Evolutionary conservation across 92 coral and sea anemone genomes (phyloP), one percentile per base, ranked within the genome.

Genomic region (Desmophyllum pertusum): DNA sequence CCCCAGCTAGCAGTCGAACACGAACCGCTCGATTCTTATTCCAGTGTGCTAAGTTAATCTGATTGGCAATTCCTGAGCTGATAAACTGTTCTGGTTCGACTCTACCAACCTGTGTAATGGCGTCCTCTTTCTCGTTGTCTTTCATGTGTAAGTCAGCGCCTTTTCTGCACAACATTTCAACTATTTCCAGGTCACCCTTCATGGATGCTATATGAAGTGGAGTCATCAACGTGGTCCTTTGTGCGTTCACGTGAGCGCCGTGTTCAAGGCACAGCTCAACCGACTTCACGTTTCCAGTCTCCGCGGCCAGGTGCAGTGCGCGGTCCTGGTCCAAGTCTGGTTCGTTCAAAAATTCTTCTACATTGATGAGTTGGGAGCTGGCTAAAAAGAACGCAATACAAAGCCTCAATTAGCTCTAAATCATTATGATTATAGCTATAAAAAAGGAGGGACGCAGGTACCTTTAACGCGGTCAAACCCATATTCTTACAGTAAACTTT

Each of bases 171-270:
- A 93, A 85, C 38, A 92, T 46, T 76, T 85, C 59, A 21, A 92
- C 93, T 76, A 85, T 76, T 77, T 87, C 50, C 59, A 86, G 39
- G 61, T 79, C 88, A 73, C 98, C 98, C 43, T 92, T 88, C 83
- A 90, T 75, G 36, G 98, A 93, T 43, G 98, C 98, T 42, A 91
- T 79, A 77, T 95, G 98, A 36, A 95, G 74, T 50, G 94, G 92
- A 21, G 96, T 95, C 76, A 77, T 83, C 45, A 68, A 66, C 10
- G 83, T 76, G 27, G 74, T 66, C 7, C 92, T 79, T 17, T 78
- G 83, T 15, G 90, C 90, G 70, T 93, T 91, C n/a, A 90, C 83
- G n/a, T 88, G 48, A 13, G 94, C 97, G 43, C 91, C 89, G 64
- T 84, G 81, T 27, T 79, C 74, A 45, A 91, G 77, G 48, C 89